Conservation (phyloP, 2,113 vertebrate species). For the Lepus americanus region DNA sequence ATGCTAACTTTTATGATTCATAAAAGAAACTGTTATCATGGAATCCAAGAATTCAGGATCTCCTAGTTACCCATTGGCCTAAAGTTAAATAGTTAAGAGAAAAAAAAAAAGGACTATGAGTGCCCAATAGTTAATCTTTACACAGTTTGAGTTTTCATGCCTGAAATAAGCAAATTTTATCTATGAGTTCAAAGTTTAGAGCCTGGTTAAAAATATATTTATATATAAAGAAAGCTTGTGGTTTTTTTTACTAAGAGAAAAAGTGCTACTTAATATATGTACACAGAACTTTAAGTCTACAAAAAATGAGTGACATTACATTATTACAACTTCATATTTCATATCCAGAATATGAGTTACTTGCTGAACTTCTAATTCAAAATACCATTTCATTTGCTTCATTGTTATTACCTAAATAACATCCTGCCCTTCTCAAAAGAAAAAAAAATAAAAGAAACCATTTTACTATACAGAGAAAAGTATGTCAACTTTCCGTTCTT, state of each 20-base stretch:
- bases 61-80: not conserved
- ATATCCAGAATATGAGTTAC: not conserved
- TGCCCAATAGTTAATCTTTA: constrained; percentile 67
- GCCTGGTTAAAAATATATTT: not conserved
- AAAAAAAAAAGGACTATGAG: not conserved
- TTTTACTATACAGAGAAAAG: not conserved
- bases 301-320: not conserved
- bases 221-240: not conserved
- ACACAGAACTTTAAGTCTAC: not conserved
- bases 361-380: not conserved
- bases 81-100: not conserved
- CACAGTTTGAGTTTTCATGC: not conserved
- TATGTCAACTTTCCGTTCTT: constrained; percentile 6
- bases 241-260: not conserved
- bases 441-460: not conserved
- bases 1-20: not conserved
- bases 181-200: constrained; percentile 62
- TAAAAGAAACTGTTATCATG: not conserved
- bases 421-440: not conserved
- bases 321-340: not conserved
- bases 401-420: not conserved
- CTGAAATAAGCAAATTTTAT: constrained; percentile 8
- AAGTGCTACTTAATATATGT: not conserved
- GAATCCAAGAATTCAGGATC: not conserved
- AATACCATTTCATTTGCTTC: not conserved